A percentile compares a stretch with the other conserved stretches of the same genome.
Conservation (phyloP, 2,797 vertebrate genomes). For the Ptychobarbus kaznakovi region DNA sequence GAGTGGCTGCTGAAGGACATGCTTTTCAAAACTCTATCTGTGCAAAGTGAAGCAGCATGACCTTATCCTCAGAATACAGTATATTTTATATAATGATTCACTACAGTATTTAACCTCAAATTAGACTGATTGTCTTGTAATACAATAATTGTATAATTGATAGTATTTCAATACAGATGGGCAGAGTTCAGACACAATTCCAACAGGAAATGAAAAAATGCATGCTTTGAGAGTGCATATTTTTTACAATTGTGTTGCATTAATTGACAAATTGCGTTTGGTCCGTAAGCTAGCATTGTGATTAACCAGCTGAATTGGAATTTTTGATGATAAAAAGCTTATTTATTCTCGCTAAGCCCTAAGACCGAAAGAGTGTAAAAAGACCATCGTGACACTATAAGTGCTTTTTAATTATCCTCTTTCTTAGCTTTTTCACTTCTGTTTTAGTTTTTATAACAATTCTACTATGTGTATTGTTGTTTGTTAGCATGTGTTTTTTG, state of each 20-base stretch:
- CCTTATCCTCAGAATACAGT: neutral
- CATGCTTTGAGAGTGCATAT: neutral
- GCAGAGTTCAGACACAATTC: neutral
- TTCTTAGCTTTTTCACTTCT: too few species aligned
- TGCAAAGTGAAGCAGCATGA: neutral
- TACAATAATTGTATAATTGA: neutral
- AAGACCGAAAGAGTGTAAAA: too few species aligned
- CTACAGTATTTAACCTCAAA: neutral
- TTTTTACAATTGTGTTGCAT: neutral
- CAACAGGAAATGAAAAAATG: neutral
- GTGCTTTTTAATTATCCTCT: too few species aligned
- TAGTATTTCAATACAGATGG: neutral
- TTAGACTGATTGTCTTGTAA: neutral
- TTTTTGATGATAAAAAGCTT: too few species aligned
- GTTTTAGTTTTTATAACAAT: too few species aligned
- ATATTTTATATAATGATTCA: neutral
- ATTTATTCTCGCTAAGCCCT: too few species aligned
- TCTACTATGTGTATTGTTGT: too few species aligned
- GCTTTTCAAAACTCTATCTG: neutral
- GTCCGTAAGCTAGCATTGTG: too few species aligned
- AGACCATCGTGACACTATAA: too few species aligned
- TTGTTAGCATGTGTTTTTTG: too few species aligned
- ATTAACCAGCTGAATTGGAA: too few species aligned
- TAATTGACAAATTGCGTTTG: too few species aligned
- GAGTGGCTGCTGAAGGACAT: constrained; percentile 8